Base-by-base conservation (phyloP, 2,797 vertebrate species). In the Acrossocheilus wenchowensis region DNA sequence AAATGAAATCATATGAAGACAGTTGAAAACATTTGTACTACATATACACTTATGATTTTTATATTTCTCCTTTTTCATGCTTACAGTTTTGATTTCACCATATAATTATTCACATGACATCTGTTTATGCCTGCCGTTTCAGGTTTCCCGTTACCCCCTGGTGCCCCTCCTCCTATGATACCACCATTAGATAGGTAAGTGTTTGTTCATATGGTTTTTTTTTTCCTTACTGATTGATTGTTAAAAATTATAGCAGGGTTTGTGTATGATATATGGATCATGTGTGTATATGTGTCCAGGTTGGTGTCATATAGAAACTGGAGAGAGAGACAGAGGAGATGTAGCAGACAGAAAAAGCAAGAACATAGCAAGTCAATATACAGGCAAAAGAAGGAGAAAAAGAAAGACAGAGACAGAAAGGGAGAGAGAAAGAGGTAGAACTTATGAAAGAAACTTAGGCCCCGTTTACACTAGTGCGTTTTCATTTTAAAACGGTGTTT, bases 111-210 rank as follows among this genome's bases (percentile, higher is more conserved):
- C n/a, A 54, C n/a, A 26, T 52, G 30, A 78, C 77, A 52, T 87
- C 43, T 64, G 39, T 89, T 75, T 74, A 26, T 84, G 77, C 77
- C 66, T 86, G 19, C 15, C 10, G 1, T 68, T 80, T n/a, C 83
- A 94, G 93, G 85, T 88, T 90, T 89, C 15, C 77, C 78, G 72
- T 81, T 78, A 77, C 81, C 39, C 78, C 60, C 74, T 60, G 82
- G 75, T 68, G 45, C 48, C 74, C 66, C 85, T 71, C 41, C 74
- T 39, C 83, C 72, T 69, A 1, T 71, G 11, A n/a, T 36, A 17
- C 10, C 82, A 43, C 3, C 87, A 54, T 81, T 84, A 81, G 82
- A 87, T 87, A 92, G 93, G 94, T 95, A 89, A 91, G 94, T 88
- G 26, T 62, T 41, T 48, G 23, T 79, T 74, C 12, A 73, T 19